Conservation (phyloP, 2,888 invertebrate species). For the Phania funesta region DNA sequence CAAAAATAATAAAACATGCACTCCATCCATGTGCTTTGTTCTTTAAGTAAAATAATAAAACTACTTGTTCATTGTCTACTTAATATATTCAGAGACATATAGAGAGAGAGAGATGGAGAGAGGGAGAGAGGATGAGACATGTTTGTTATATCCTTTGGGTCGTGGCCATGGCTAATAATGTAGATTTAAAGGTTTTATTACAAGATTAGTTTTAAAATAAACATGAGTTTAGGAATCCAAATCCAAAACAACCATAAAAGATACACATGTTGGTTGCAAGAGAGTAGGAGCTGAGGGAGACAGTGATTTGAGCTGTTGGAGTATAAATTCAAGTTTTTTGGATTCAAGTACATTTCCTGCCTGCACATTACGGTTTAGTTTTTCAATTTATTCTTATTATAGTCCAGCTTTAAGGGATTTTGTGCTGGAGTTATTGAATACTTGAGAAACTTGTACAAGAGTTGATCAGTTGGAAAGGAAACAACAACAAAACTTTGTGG, state of each 20-base stretch:
- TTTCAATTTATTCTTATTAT: constrained; percentile 22
- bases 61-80: constrained; percentile 45
- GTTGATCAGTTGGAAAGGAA: no score
- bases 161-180: constrained; percentile 60
- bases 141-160: constrained; percentile 46
- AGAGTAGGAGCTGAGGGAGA: not conserved
- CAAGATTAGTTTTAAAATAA: constrained; percentile 61
- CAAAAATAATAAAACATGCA: constrained; percentile 53
- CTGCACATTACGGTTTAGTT: not conserved
- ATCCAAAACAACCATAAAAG: not conserved
- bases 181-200: constrained; percentile 62
- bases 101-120: no score
- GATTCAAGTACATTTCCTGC: not conserved
- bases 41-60: constrained; percentile 40
- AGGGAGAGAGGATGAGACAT: constrained; percentile 21
- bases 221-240: constrained; percentile 56
- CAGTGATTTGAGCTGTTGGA: not conserved
- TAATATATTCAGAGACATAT: not conserved
- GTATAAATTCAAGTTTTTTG: not conserved
- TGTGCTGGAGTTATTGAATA: constrained; percentile 14
- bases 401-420: constrained; percentile 26
- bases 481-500: no score
- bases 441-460: not conserved
- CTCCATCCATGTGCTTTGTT: not conserved
- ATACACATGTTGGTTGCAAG: not conserved